Base-by-base conservation (phyloP, 2,888 invertebrate species). In the Rhodophaea formosa region DNA sequence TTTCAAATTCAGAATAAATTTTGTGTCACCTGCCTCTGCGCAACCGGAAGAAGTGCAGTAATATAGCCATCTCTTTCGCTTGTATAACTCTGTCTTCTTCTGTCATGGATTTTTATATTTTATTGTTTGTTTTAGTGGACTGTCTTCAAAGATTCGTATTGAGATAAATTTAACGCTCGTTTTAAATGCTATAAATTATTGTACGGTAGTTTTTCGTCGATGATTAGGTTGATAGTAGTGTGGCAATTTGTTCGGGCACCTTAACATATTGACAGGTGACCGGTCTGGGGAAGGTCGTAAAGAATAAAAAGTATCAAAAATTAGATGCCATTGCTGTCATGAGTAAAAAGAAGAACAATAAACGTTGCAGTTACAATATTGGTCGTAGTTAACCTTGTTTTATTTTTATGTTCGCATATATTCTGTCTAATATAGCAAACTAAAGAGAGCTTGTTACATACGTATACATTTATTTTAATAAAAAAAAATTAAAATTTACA, bases 1-100 rank as follows among this genome's bases (percentile, higher is more conserved):
- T 90, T 89, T 91, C 86, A 89, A 89, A 89, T 89, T 89, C 86
- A 79, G 90, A 90, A 91, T 91, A 90, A 89, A 90, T 91, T 91
- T 87, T 69, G 81, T 90, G 90, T 91, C 90, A 91, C 90, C 90
- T 91, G 90, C 90, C 84, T 79, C 76, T 65, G 78, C 77, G 85
- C 85, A 78, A 82, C 90, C 90, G 90, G 90, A 91, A 91, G 88
- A 87, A 88, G 79, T 78, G 74, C 72, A 68, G 62, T 62, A 65
- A 59, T 64, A 35, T 57, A 42, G 64, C 62, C 58, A 53, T 77
- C 76, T 73, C 74, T 56, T 42, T 75, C 63, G 1, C 23, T 53
- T 65, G 78, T 81, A 84, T 59, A 55, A 71, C 74, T 51, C 49
- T 56, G 69, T 85, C 82, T 62, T 70, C 62, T 35, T 81, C 69